phyloP scores from a whole-genome alignment of 2,113 vertebrate genomes.

The Pitta sordida region DNA sequence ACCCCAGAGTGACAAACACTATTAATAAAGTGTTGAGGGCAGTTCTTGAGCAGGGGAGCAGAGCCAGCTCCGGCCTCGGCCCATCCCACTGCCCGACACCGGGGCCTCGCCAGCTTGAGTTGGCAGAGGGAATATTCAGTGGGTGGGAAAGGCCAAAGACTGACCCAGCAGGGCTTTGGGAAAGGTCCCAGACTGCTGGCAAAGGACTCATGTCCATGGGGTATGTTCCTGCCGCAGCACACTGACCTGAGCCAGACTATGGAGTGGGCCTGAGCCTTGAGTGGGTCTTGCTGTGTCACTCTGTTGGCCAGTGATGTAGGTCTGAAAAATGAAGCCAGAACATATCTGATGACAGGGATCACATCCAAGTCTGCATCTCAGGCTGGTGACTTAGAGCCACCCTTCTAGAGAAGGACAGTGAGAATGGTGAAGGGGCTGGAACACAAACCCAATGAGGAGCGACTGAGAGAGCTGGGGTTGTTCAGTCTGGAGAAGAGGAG shows the following conservation, averaged over 20 bases:
- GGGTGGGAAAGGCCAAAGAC: slow-evolving; percentile 21
- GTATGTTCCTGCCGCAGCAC: background rate
- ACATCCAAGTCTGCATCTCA: rapidly evolving
- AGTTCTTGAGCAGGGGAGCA: background rate
- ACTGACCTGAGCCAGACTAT: background rate
- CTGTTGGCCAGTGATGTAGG: background rate
- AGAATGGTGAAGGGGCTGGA: too few relatives aligned
- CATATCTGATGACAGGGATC: background rate
- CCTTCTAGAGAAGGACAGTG: too few relatives aligned
- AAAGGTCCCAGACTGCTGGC: slow-evolving; percentile 28
- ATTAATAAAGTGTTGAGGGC: slow-evolving; percentile 8
- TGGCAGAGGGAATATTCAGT: background rate
- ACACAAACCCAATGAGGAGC: too few relatives aligned
- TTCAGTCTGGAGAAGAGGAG: too few relatives aligned
- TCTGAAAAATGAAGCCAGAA: background rate
- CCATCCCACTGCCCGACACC: rapidly evolving
- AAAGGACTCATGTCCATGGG: background rate
- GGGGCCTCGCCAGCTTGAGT: background rate
- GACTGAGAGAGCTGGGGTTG: too few relatives aligned
- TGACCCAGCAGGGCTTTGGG: slow-evolving; percentile 5
- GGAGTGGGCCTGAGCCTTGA: rapidly evolving
- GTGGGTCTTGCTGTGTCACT: background rate
- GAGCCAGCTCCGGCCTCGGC: background rate
- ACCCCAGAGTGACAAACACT: background rate
- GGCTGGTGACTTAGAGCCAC: background rate